A percentile compares a stretch with the other conserved stretches of the same genome.
phyloP scores from a whole-genome alignment of 2,888 invertebrate species.

The Hydraecia micacea region DNA sequence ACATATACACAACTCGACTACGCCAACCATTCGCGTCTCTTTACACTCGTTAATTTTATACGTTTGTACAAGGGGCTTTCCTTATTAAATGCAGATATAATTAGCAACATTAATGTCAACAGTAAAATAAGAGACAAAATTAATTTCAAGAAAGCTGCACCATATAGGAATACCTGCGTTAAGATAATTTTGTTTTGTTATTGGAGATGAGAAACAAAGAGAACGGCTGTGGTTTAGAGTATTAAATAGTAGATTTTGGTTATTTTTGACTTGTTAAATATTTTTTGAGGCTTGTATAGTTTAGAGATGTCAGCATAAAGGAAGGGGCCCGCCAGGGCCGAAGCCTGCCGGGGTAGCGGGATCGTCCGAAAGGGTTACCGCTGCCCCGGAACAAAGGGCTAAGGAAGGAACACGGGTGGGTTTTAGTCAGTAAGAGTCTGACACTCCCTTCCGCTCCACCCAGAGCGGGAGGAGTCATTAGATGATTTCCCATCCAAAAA shows the following conservation, averaged over 20 bases:
- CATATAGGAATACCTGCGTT: conserved; percentile 48
- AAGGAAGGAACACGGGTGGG: too few species aligned
- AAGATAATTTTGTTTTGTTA: conserved; percentile 61
- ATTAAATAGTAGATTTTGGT: conserved; percentile 7
- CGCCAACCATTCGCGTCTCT: conserved; percentile 47
- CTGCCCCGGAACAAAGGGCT: too few species aligned
- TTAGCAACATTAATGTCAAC: conserved; percentile 73
- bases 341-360: too few species aligned
- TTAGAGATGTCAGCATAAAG: too few species aligned
- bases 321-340: too few species aligned
- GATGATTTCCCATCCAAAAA: too few species aligned
- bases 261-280: background rate
- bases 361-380: too few species aligned
- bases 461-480: too few species aligned
- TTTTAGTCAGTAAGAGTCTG: too few species aligned
- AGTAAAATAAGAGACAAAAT: conserved; percentile 65
- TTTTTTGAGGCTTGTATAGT: background rate
- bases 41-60: conserved; percentile 79
- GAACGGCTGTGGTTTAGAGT: conserved; percentile 13
- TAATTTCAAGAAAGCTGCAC: conserved; percentile 58
- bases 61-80: conserved; percentile 76
- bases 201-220: conserved; percentile 29
- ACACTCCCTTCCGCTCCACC: too few species aligned
- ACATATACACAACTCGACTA: too few species aligned
- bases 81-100: conserved; percentile 81